Percentiles rank a stretch among this genome's conserved stretches.
phyloP scores from a whole-genome alignment of 2,888 invertebrate genomes.

The Leucophenga maculata region DNA sequence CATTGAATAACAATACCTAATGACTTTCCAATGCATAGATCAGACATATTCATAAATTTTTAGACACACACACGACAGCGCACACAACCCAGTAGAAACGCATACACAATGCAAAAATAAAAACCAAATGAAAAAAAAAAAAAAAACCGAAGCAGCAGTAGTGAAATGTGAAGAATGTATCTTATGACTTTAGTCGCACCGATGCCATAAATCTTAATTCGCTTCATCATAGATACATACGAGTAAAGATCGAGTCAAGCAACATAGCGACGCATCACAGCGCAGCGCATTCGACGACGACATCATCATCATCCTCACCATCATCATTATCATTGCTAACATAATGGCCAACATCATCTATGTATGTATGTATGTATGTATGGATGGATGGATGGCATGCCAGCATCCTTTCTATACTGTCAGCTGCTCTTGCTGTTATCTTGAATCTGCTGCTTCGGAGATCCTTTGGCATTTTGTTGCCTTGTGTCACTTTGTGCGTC shows the following conservation, averaged over 20 bases:
- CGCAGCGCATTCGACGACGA: background rate
- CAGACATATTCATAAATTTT: background rate
- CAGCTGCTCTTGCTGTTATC: too few relatives aligned
- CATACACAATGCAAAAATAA: background rate
- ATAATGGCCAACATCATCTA: slow-evolving; percentile 35
- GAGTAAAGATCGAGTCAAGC: slow-evolving; percentile 11
- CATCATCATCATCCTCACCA: slow-evolving; percentile 30
- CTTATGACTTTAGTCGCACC: slow-evolving; percentile 33
- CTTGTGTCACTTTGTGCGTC: slow-evolving; percentile 57
- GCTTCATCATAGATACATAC: slow-evolving; percentile 35
- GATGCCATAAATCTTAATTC: slow-evolving; percentile 57
- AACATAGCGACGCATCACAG: background rate
- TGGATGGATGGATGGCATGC: background rate
- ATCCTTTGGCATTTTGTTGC: slow-evolving; percentile 44
- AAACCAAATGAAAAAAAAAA: too few relatives aligned
- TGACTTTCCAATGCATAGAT: background rate
- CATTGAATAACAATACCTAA: background rate
- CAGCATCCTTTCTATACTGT: too few relatives aligned
- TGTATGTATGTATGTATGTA: background rate
- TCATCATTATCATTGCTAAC: slow-evolving; percentile 40
- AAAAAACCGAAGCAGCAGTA: too few relatives aligned
- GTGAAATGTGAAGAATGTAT: slow-evolving; percentile 2
- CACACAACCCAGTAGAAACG: background rate
- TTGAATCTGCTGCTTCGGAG: background rate
- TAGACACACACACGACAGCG: background rate